Evolutionary conservation across 2,797 vertebrate genomes (phyloP), one percentile per base, ranked within the genome.

Genomic region (Xiphorhynchus erythropygius): DNA sequence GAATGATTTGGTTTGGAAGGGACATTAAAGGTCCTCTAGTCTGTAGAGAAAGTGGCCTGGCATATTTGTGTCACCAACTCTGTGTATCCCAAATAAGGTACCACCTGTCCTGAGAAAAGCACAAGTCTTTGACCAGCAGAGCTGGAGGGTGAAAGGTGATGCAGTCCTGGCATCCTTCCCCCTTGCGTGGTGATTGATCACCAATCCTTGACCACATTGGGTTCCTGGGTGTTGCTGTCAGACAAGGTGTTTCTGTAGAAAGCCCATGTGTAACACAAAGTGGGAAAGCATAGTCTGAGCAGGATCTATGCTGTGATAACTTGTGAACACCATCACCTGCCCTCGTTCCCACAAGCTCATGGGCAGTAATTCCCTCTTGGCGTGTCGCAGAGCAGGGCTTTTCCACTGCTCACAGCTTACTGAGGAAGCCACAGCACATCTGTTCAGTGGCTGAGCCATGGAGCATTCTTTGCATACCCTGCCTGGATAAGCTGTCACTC

Each of bases 351-450:
- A 74, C 87, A 37, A 73, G 94, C 80, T 93, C 82, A 80, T 33
- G 80, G 85, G 23, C 65, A 76, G 63, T 95, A 96, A 96, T 96
- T 95, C 93, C 60, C 82, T 94, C 85, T 47, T 96, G 91, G 96
- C 93, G 33, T 88, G 85, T 67, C 74, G 65, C 91, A 87, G 82
- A 71, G 85, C 64, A 90, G 87, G 90, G 96, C 93, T 93, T 95
- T 95, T 94, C 89, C 85, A 37, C 77, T 37, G 85, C 89, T 94
- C 18, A 0, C 87, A 82, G 89, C 96, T 94, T 89, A 83, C 81
- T 6, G 77, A 74, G 93, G 84, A 71, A 94, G 91, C 89, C 77
- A 76, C 63, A 74, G 74, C 91, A 96, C 95, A 94, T 95, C 95
- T 96, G 95, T 88, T 95, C 47, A 0, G 56, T 50, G 85, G n/a